A percentile compares a stretch with the other conserved stretches of the same genome.
Evolutionary conservation across 2,888 invertebrate genomes (phyloP).

Genomic region (Plutella xylostella): DNA sequence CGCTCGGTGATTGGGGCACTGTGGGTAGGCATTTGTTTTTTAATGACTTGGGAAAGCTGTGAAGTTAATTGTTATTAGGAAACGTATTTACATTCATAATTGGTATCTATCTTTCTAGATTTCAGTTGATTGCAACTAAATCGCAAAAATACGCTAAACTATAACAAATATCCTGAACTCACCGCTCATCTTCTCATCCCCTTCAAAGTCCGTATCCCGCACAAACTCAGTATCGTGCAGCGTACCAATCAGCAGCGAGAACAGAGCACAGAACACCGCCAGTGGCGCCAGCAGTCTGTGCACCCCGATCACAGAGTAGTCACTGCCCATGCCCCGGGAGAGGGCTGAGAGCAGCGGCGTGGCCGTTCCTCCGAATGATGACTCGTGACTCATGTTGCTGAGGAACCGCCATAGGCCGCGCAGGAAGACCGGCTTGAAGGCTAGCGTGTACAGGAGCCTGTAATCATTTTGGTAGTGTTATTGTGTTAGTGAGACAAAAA

Average conservation of each 20-base stretch:
- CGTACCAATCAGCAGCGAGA: slow-evolving; percentile 83
- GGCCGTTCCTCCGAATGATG: slow-evolving; percentile 51
- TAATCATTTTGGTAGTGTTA: too few relatives aligned
- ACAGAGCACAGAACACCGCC: slow-evolving; percentile 86
- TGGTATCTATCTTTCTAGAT: too few relatives aligned
- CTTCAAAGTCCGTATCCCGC: slow-evolving; percentile 58
- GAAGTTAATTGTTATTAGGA: too few relatives aligned
- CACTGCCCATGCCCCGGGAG: slow-evolving; percentile 73
- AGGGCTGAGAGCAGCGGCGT: slow-evolving; percentile 75
- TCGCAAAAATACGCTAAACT: too few relatives aligned
- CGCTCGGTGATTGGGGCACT: slow-evolving; percentile 20
- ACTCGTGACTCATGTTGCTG: slow-evolving; percentile 47
- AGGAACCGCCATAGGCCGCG: slow-evolving; percentile 79
- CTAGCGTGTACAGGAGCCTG: slow-evolving; percentile 82
- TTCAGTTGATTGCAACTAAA: too few relatives aligned
- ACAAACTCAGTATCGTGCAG: slow-evolving; percentile 88
- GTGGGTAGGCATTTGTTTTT: too few relatives aligned
- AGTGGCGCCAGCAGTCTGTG: slow-evolving; percentile 80
- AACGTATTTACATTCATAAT: too few relatives aligned
- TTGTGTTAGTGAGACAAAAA: too few relatives aligned
- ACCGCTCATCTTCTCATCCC: slow-evolving; percentile 44
- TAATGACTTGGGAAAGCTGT: too few relatives aligned
- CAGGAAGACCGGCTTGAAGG: slow-evolving; percentile 82
- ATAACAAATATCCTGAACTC: too few relatives aligned
- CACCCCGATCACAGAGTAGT: slow-evolving; percentile 69